Base-by-base conservation (phyloP, 2,888 invertebrate species). In the Anaspis maculata region DNA sequence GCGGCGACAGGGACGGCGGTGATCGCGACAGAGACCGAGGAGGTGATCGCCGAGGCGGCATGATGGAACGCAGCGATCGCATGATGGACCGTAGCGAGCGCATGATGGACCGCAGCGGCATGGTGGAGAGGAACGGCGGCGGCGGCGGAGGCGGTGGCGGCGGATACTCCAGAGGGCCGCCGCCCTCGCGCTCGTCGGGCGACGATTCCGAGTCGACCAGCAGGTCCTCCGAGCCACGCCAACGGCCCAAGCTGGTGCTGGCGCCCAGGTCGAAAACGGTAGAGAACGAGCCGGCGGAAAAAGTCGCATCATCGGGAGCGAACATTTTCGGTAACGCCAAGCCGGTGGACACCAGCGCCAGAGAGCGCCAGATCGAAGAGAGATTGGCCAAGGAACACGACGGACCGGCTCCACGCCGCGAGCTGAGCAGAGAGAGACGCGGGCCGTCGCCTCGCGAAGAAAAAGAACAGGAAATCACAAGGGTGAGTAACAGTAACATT, bases 261-360 rank as follows among this genome's bases (percentile, higher is more conserved):
- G 72, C 82, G 37, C 91, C 91, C 6, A 76, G 94, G 27, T 81
- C 87, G 2, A 77, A 81, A 49, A 87, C 90, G 1, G 66, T 74
- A 16, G 83, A 78, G 43, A 61, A 67, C 1, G 71, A 56, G 15
- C 66, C 56, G 35, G 72, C 66, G 21, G 61, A 72, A n/a, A 62
- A 70, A 32, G 71, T 74, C 6, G 72, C 71, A 30, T 68, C 79
- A 2, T 72, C 80, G 1, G n/a, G n/a, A n/a, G 76, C 79, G 27
- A 84, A 82, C 35, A 91, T 95, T 47, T 95, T 95, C 61, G 95
- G 95, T n/a, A 83, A 78, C 15, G 95, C 95, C 11, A 90, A 86
- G 61, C 95, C 95, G 0, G 95, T 96, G 0, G 92, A 95, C 61
- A 96, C 95, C 2, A 80, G 88, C 30, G 83, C 88, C 26, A 77